These are phyloP conservation scores for Oscheius sp. DNA, from an alignment of 2,888 invertebrate genomes.

Conservation along the genomic window DNA sequence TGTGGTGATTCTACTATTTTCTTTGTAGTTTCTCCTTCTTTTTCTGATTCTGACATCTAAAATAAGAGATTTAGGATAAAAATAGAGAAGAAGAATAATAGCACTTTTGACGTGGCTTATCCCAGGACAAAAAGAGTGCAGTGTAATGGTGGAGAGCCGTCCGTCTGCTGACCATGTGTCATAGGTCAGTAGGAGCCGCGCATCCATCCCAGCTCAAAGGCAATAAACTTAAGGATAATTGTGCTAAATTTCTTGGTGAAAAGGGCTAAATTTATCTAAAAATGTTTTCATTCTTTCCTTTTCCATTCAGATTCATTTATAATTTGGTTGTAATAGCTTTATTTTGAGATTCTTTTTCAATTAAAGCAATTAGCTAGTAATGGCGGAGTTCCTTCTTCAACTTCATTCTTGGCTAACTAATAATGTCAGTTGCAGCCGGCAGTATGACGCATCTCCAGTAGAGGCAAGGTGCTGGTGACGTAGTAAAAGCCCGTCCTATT, in stretches of 20 bases:
- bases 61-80: neutral
- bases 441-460: neutral
- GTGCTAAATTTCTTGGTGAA: no score
- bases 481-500: neutral
- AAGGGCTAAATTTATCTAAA: no score
- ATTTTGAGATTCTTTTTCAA: no score
- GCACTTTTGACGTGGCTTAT: slow-evolving; percentile 11
- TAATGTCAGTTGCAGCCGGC: neutral
- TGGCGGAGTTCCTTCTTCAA: no score
- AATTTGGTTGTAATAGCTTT: no score
- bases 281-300: no score
- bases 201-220: neutral
- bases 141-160: slow-evolving; percentile 21
- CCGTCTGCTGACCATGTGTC: slow-evolving; percentile 27
- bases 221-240: no score
- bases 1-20: slow-evolving; percentile 7
- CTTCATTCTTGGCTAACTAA: no score
- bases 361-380: no score
- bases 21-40: neutral
- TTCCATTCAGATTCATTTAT: no score
- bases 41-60: neutral
- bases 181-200: slow-evolving; percentile 21
- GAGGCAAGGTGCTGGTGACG: neutral
- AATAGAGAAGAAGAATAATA: neutral
- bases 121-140: neutral